Evolutionary conservation across 30 jellyfish, hydroid and myxozoan genomes (phyloP).

Genomic region (Aurelia coerulea): DNA sequence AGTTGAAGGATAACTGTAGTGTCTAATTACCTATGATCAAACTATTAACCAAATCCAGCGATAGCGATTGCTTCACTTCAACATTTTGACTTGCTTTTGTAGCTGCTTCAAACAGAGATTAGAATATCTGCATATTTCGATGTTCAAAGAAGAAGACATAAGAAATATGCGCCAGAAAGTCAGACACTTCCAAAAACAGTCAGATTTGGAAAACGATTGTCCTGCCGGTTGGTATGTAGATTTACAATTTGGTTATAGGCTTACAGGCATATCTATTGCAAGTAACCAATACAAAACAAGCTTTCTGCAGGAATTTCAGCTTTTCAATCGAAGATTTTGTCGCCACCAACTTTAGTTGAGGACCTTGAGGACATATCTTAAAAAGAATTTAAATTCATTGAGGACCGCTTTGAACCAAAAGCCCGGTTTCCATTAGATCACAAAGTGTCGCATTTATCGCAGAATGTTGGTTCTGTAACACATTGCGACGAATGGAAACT

Average conservation of each 20-base stretch:
- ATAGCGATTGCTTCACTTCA: too few species aligned
- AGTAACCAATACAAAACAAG: neutral
- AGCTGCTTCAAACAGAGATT: constrained; percentile 59
- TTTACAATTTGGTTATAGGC: neutral
- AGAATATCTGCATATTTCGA: constrained; percentile 41
- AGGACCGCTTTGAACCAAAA: too few species aligned
- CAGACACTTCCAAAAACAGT: constrained; percentile 41
- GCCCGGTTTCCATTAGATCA: too few species aligned
- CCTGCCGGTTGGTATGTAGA: constrained; percentile 65
- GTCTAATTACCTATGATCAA: too few species aligned
- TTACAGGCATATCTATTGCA: neutral
- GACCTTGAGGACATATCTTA: too few species aligned
- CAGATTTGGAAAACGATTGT: constrained; percentile 13
- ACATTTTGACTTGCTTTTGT: neutral
- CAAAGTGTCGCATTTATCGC: too few species aligned
- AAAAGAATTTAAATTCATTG: too few species aligned
- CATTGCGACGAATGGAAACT: too few species aligned
- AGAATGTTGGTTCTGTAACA: too few species aligned
- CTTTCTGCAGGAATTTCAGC: neutral
- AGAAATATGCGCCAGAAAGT: constrained; percentile 70
- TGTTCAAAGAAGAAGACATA: constrained; percentile 54
- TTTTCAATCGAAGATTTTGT: neutral
- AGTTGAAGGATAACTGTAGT: too few species aligned
- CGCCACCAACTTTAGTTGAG: too few species aligned
- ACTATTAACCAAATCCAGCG: too few species aligned